Evolutionary conservation across 1,140 invertebrate genomes (phyloP).

Genomic region (Lineus longissimus): DNA sequence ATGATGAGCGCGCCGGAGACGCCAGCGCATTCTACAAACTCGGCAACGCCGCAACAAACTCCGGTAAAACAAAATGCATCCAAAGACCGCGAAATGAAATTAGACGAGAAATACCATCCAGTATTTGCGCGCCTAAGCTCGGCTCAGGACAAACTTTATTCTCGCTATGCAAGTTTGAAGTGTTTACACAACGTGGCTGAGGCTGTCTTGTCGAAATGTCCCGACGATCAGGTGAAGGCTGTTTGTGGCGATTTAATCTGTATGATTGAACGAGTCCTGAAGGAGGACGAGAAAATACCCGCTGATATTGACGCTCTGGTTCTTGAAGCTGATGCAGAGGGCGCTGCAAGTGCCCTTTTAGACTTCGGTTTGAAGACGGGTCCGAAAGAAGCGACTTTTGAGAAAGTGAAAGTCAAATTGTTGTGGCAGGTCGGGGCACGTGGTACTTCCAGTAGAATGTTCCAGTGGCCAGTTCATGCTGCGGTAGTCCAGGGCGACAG

Average conservation of each 20-base stretch:
- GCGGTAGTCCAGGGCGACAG: neutral
- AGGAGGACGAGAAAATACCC: neutral
- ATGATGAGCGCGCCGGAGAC: neutral
- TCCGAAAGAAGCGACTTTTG: neutral
- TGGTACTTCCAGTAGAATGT: neutral
- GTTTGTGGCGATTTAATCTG: neutral
- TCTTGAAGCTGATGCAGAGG: neutral
- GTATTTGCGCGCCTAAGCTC: neutral
- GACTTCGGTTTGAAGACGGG: neutral
- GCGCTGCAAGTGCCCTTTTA: neutral
- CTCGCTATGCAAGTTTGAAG: neutral
- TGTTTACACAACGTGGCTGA: neutral
- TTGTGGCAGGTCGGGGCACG: neutral
- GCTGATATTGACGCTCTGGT: neutral
- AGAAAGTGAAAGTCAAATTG: neutral
- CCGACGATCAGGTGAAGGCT: neutral
- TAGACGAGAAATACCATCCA: neutral
- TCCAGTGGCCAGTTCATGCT: slow-evolving; percentile 1
- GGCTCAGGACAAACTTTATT: neutral
- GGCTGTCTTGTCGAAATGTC: neutral
- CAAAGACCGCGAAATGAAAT: neutral
- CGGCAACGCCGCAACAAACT: neutral
- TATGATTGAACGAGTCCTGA: neutral
- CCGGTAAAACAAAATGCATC: neutral
- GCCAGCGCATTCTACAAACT: neutral